These are phyloP conservation scores for Otus sunia DNA, from an alignment of 2,113 vertebrate genomes.

Conservation along the genomic window DNA sequence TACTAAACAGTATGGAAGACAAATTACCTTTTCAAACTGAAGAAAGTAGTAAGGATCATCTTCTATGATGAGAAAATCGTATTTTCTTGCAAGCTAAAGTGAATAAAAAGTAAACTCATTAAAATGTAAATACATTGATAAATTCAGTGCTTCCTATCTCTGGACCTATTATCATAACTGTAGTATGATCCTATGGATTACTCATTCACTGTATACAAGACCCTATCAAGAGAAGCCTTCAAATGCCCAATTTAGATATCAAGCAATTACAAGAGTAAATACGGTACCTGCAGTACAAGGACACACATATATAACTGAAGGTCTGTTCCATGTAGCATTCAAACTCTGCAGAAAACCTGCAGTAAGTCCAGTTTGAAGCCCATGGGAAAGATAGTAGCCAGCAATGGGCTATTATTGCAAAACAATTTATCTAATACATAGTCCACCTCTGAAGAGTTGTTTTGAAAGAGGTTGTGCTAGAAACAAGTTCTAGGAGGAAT, in stretches of 20 bases:
- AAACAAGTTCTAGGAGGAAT: neutral
- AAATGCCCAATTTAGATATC: neutral
- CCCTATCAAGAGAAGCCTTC: neutral
- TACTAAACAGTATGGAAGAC: neutral
- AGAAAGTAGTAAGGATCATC: slow-evolving; percentile 98
- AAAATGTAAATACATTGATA: neutral
- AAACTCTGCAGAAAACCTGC: neutral
- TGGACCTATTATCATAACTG: neutral
- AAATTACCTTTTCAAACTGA: slow-evolving; percentile 90
- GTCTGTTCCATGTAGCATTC: neutral
- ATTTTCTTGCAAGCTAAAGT: slow-evolving; percentile 86
- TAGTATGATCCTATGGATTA: neutral
- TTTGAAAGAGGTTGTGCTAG: neutral
- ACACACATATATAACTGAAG: neutral
- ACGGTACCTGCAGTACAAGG: neutral
- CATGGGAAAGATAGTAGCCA: neutral
- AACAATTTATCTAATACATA: neutral
- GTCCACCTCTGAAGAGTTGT: neutral
- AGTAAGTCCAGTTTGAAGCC: neutral
- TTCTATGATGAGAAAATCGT: slow-evolving; percentile 94
- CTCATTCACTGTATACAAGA: neutral
- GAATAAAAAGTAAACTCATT: neutral
- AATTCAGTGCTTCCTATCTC: neutral
- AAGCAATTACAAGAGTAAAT: neutral
- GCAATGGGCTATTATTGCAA: neutral